Evolutionary conservation across 2,113 vertebrate species (phyloP), one percentile per base, ranked within the genome.

Genomic region (Elaphurus davidianus): DNA sequence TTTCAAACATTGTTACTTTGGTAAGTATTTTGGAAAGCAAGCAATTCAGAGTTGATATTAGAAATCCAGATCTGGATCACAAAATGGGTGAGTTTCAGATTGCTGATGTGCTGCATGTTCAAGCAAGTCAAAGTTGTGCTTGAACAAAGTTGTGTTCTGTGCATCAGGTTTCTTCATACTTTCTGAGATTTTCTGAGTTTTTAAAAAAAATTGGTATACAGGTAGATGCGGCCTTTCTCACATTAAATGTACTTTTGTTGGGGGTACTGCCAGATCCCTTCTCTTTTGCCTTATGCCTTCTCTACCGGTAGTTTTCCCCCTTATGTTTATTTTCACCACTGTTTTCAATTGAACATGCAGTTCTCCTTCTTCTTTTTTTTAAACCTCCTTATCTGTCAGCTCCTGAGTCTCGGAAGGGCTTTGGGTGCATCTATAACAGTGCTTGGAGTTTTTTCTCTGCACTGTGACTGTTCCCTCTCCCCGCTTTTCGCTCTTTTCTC

Each of bases 251-350:
- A 5, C 28, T 21, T 81, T 17, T n/a, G 6, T 13, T 60, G 43
- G 33, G 33, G n/a, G 11, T n/a, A 1, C 36, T 28, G 3, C 2
- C 10, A 36, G n/a, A 36, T 47, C 14, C 28, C 23, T 52, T 85
- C 17, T 21, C 33, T 25, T 15, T 59, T 57, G 28, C 50, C 55
- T n/a, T 4, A 19, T 19, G n/a, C 25, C 30, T 50, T 50, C 7
- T 40, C 3, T 36, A 2, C 2, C 0, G 10, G 0, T 15, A 7
- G n/a, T 3, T 21, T 21, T 5, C 1, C 2, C 1, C 12, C 1
- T 13, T 6, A 3, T 21, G 2, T 28, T 47, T 76, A 0, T 71
- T 52, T 54, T 25, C 1, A 7, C 10, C 27, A 16, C 16, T 45
- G 45, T 94, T 54, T 52, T 36, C 45, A 50, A 0, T 3, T 16